Base-by-base conservation (phyloP, 1,140 invertebrate species). In the Drosophila auraria region DNA sequence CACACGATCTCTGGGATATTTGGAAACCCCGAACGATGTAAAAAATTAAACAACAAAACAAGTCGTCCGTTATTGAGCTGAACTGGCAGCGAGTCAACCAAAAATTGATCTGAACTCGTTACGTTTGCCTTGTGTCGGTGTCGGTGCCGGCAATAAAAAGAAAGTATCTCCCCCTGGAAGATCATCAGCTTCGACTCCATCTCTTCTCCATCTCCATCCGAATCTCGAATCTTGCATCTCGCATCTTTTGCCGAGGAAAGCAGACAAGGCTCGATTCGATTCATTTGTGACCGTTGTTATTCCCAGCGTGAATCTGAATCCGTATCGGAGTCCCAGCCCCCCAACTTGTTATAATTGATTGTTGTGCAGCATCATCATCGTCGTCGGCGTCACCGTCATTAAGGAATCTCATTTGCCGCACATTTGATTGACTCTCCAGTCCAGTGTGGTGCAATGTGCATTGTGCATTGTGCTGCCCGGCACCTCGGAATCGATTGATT, bases 101-200 rank as follows among this genome's bases (percentile, higher is more conserved):
- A 90, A 80, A 90, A 90, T 90, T 90, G 86, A 90, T 91, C 82
- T 90, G 82, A 90, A 86, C 86, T 90, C 86, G 86, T 86, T 90
- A 80, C 75, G 86, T 90, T 90, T 84, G 81, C 56, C 77, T 87
- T 82, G 84, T 87, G 68, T 56, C 57, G 73, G 68, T 65, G 80
- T 78, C 61, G 73, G 68, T 65, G 80, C 75, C 61, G 86, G 82
- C 86, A 86, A 90, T 90, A 90, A 90, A 90, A 90, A 90, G 86
- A 90, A 90, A 90, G 86, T 90, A 90, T 90, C 86, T 86, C 77
- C 83, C 75, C 65, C 72, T 86, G 68, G 69, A 62, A 83, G 66
- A 81, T 71, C 78, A 77, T 71, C 78, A 77, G 65, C 78, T 64
- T 51, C 42, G 69, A 61, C 77, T 56, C 50, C 63, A 45, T 17